Base-by-base conservation (phyloP, 2,113 vertebrate species). In the Typhlomys cinereus region DNA sequence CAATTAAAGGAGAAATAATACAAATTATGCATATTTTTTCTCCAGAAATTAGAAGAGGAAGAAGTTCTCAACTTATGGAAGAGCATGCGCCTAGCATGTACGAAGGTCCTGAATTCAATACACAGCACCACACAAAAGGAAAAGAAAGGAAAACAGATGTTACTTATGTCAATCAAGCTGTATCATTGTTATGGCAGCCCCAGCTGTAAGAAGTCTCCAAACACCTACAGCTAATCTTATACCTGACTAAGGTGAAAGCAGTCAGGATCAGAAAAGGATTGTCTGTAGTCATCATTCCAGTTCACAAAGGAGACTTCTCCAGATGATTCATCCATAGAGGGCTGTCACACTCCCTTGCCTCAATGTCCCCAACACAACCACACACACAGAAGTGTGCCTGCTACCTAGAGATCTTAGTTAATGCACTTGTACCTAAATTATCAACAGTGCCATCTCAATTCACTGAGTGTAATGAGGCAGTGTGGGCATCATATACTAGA, bases 391-490 rank as follows among this genome's bases (percentile, higher is more conserved):
- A 46, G 83, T 10, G 71, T 3, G n/a, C 21, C 57, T 50, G 14
- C 86, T 88, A 70, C 52, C 36, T 75, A 44, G n/a, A 66, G 36
- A 29, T 79, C 83, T 80, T 81, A 20, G 3, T 81, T 85, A 90
- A 83, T 92, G 66, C 4, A 14, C 91, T 88, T 85, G 90, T 74
- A 82, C 18, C 59, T 52, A 93, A 90, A 82, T 91, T 70, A 90
- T 79, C 78, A 64, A 90, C 89, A 88, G 41, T 48, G 34, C 75
- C 91, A n/a, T 57, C n/a, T 89, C 54, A 64, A 75, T 85, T 95
- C 18, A 36, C 34, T 78, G 74, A 70, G 46, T 84, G 6, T 57
- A 6, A 54, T 84, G 66, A 88, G 31, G 57, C 25, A 75, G 39
- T 61, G 67, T 90, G 62, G 64, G 41, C 34, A 36, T 62, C 85